Evolutionary conservation across 64 coral and sea anemone species (phyloP), one percentile per base, ranked within the genome.

Genomic region (Pocillopora verrucosa): DNA sequence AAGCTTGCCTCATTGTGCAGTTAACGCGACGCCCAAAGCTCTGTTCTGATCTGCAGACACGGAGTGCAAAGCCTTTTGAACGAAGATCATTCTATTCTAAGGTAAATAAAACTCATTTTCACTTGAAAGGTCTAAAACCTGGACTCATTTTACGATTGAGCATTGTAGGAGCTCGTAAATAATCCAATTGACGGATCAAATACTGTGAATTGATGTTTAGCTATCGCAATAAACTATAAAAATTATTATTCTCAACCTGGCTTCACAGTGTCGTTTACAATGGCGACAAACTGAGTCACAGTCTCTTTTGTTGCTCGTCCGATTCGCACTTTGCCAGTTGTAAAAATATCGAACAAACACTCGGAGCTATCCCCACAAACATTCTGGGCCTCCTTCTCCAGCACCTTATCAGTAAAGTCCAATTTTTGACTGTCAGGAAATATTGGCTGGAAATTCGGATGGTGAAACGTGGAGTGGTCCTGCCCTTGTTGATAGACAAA

Each of bases 261-360:
- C 38, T 62, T 81, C 22, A 65, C 94, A 84, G 81, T 92, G 22
- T 64, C 86, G 36, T 78, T 88, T 17, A 96, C 35, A 9, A 89
- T 38, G 11, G 56, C 80, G 16, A 80, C 64, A 64, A 92, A 89
- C 56, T 96, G 86, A 16, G 79, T 72, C 20, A 78, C 45, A 65
- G 90, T 89, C 60, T 93, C n/a, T 81, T 88, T 88, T 4, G 91
- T 90, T 5, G 91, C 88, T 74, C 62, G 80, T 60, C 91, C 94
- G 56, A 96, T 93, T 13, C 34, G 61, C 70, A 91, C 61, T 60
- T 96, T 93, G 24, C 72, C 68, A 2, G 94, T 96, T 5, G 83
- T 73, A 17, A 20, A n/a, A 82, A 93, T 88, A 30, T 96, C 94
- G 60, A 93, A 93, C 76, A 96, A 24, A 36, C 94, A 96, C 59